Base-by-base conservation (phyloP, 2,888 invertebrate genomes). In the Caenorhabditis sulstoni region DNA sequence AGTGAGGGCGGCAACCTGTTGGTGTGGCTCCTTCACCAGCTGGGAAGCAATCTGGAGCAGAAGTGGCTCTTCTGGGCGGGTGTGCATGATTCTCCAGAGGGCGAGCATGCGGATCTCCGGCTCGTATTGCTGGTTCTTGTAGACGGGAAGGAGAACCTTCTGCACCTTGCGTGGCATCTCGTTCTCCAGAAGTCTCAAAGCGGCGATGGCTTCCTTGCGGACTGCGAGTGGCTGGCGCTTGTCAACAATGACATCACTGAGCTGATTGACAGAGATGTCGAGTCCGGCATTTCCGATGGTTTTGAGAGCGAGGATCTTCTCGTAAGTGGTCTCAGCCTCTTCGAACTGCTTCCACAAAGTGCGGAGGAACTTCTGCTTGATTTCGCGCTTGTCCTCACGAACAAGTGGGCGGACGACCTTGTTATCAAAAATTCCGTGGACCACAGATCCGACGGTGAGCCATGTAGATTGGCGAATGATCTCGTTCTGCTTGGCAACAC, bases 211-310 rank as follows among this genome's bases (percentile, higher is more conserved):
- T 59, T 85, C 78, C 37, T 64, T 70, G 61, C 87, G 85, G 65
- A 87, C 82, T 14, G 83, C 39, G 45, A 79, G 80, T 64, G 77
- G 62, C 62, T 86, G 77, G 35, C 67, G 61, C 45, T 59, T 55
- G 80, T 87, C 82, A 20, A 59, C 18, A 81, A 88, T 85, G 80
- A 89, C 83, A 65, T 86, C 81, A 74, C 86, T 85, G 55, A 89
- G 79, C 52, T 83, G 76, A 65, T 71, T 18, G 57, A 87, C 73
- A 59, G 81, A 70, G 18, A 78, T 41, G 57, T 87, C 86, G 53
- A 89, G 57, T 67, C 83, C 89, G 45, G 88, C 85, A 81, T 89
- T 89, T 74, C 82, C 85, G 50, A 90, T 39, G 29, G 88, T 77
- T 80, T 88, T 88, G 68, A 89, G 78, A 64, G 82, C 83, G 59